A percentile compares a stretch with the other conserved stretches of the same genome.
Evolutionary conservation across 2,113 vertebrate species (phyloP).

Genomic region (Tenrec ecaudatus): DNA sequence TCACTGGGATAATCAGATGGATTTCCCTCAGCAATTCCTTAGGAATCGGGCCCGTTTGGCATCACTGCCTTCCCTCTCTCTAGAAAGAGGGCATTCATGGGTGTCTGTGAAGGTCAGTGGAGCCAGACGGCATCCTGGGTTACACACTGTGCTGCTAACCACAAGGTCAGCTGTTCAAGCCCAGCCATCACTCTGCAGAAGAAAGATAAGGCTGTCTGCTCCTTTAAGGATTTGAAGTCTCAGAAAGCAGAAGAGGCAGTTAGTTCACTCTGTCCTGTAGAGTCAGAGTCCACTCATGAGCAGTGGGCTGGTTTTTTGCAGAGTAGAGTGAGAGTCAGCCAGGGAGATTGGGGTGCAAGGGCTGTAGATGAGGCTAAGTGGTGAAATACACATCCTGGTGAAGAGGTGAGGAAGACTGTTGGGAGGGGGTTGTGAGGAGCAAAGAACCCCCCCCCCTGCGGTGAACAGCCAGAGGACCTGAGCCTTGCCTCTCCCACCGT

Average conservation of each 20-base stretch:
- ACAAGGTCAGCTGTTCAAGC: too few species aligned
- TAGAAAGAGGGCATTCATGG: not conserved
- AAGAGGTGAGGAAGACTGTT: not conserved
- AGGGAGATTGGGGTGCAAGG: not conserved
- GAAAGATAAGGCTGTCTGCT: too few species aligned
- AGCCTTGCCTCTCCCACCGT: not conserved
- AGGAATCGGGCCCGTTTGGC: not conserved
- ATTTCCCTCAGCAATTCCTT: not conserved
- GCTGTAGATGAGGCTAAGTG: not conserved
- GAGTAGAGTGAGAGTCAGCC: too few species aligned
- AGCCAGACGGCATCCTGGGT: too few species aligned
- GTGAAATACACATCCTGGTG: not conserved
- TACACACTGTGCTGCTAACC: too few species aligned
- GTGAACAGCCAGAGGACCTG: not conserved
- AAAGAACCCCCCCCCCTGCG: not conserved
- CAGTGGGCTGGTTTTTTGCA: too few species aligned
- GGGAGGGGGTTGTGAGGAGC: not conserved
- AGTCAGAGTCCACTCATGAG: too few species aligned
- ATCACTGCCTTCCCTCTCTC: not conserved
- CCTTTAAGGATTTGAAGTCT: too few species aligned
- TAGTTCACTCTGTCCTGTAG: too few species aligned
- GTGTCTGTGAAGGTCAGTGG: not conserved
- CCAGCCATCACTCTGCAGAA: too few species aligned
- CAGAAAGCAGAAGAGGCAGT: too few species aligned
- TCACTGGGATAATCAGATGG: slow-evolving; percentile 29